Conservation (phyloP, 2,797 vertebrate genomes). For the Nyctalus aviator region DNA sequence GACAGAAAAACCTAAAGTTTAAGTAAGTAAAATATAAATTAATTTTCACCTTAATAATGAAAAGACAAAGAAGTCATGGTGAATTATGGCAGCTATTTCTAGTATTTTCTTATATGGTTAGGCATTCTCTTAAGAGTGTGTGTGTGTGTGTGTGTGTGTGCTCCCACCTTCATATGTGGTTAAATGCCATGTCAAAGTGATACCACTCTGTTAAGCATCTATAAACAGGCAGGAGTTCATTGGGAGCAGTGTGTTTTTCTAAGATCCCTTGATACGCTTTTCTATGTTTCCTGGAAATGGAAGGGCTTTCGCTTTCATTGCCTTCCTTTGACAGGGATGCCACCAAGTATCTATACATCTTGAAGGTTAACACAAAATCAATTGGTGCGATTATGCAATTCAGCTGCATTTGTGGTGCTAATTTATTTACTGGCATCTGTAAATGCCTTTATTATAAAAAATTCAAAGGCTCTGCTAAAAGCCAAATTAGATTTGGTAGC, state of each 20-base stretch:
- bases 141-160: too few relatives aligned
- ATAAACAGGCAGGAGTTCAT: constrained; percentile 41
- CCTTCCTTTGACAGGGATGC: constrained; percentile 85
- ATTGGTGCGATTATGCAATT: constrained; percentile 87
- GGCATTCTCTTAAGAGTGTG: not conserved
- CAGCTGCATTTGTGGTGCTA: constrained; percentile 87
- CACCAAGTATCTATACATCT: constrained; percentile 87
- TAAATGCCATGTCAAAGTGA: not conserved
- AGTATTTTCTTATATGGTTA: not conserved
- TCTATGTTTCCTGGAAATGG: constrained; percentile 77
- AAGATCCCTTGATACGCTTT: constrained; percentile 62
- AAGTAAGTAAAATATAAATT: constrained; percentile 59
- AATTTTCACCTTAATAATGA: constrained; percentile 62
- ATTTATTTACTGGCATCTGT: constrained; percentile 88
- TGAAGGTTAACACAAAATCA: constrained; percentile 88
- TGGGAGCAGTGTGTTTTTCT: constrained; percentile 58
- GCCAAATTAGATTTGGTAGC: constrained; percentile 83
- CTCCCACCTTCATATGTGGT: not conserved
- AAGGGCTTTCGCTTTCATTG: constrained; percentile 79
- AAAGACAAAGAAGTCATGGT: not conserved
- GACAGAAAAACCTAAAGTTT: not conserved
- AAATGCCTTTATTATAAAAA: constrained; percentile 90
- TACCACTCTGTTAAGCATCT: constrained; percentile 46
- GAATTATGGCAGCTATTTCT: not conserved
- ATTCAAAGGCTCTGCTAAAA: constrained; percentile 87